Conservation (phyloP, 1,140 invertebrate genomes). For the Paracyclopina nana region DNA sequence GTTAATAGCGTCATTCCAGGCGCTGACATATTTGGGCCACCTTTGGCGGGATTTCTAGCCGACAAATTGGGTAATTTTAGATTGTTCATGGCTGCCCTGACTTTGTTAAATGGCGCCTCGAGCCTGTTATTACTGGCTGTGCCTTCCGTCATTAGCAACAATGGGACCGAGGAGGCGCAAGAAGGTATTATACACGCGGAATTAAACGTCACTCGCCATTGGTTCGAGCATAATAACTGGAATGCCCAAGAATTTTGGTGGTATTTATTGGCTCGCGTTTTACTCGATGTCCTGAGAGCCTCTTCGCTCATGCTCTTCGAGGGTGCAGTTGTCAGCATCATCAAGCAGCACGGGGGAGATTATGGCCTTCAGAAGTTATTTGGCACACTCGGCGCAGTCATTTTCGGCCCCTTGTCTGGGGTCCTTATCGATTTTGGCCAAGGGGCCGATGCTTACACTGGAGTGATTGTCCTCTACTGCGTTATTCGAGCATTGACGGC, state of each 20-base stretch:
- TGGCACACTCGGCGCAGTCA: conserved; percentile 53
- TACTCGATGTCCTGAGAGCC: conserved; percentile 41
- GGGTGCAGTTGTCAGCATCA: conserved; percentile 53
- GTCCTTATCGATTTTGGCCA: conserved; percentile 38
- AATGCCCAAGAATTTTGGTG: conserved; percentile 36
- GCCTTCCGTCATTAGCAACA: conserved; percentile 14
- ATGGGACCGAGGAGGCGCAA: conserved; percentile 1
- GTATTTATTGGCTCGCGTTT: conserved; percentile 46
- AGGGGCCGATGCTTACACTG: conserved; percentile 19
- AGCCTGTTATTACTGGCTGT: conserved; percentile 19
- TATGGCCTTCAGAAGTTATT: conserved; percentile 58
- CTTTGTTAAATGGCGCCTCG: conserved; percentile 40
- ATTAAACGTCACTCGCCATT: too few relatives aligned
- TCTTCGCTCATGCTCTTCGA: conserved; percentile 61
- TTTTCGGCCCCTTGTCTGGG: conserved; percentile 53
- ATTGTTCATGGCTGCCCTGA: conserved; percentile 45
- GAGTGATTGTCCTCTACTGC: conserved; percentile 44
- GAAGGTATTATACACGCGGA: too few relatives aligned
- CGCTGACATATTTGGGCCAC: conserved; percentile 23
- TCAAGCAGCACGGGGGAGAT: conserved; percentile 51
- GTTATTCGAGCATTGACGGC: conserved; percentile 43
- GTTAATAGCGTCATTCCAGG: conserved; percentile 19
- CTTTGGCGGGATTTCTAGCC: conserved; percentile 24
- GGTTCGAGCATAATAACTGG: conserved; percentile 1
- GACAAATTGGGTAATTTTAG: conserved; percentile 25